Conservation (phyloP, 2,888 invertebrate species). For the Drosophila quinaria region DNA sequence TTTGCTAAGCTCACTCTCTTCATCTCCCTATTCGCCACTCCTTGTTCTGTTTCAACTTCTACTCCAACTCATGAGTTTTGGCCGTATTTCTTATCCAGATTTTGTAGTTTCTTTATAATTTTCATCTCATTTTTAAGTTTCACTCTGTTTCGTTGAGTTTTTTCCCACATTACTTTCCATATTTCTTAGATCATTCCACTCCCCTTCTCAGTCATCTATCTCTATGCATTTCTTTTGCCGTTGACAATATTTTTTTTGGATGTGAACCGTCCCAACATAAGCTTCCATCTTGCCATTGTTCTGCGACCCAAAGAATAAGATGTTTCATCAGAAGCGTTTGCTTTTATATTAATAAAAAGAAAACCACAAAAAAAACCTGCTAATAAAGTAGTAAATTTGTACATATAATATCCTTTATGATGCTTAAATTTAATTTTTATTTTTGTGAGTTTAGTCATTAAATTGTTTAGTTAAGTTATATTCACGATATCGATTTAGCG, state of each 20-base stretch:
- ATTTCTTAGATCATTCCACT: conserved; percentile 54
- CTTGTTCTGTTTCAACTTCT: background rate
- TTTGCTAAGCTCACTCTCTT: conserved; percentile 15
- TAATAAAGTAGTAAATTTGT: conserved; percentile 3
- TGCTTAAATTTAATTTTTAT: background rate
- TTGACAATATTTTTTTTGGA: conserved; percentile 42
- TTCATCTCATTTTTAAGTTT: conserved; percentile 76
- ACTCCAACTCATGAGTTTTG: background rate
- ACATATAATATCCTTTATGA: background rate
- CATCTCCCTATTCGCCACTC: background rate
- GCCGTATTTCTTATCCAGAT: conserved; percentile 73
- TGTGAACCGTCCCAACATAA: conserved; percentile 66
- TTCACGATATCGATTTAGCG: too few relatives aligned
- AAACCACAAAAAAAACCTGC: conserved; percentile 25
- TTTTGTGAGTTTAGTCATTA: too few relatives aligned
- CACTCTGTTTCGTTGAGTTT: conserved; percentile 38
- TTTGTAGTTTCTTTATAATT: conserved; percentile 81
- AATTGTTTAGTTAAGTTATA: too few relatives aligned
- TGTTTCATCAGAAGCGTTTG: conserved; percentile 17
- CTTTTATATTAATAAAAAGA: background rate
- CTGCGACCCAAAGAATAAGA: too few relatives aligned
- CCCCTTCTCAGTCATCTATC: background rate
- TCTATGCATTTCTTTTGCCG: conserved; percentile 30
- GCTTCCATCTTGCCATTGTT: conserved; percentile 50
- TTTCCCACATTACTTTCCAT: conserved; percentile 64